phyloP scores from a whole-genome alignment of 2,888 invertebrate species.

The Platynereis dumerilii region DNA sequence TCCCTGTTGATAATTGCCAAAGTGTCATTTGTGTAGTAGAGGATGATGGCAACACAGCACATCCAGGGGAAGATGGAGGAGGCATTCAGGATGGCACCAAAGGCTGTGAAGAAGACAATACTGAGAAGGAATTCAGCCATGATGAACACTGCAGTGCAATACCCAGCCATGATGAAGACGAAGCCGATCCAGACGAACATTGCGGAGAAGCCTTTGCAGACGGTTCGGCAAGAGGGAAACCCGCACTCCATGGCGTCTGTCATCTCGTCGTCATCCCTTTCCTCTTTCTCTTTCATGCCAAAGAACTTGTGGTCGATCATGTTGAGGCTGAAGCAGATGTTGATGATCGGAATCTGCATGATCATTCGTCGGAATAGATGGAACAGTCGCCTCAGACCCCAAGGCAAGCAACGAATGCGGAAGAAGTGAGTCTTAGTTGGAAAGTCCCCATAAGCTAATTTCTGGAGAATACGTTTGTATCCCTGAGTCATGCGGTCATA shows the following conservation, averaged over 20 bases:
- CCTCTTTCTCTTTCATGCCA: slow-evolving; percentile 16
- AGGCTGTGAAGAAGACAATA: slow-evolving; percentile 35
- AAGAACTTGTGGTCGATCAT: slow-evolving; percentile 29
- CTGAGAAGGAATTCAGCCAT: slow-evolving; percentile 36
- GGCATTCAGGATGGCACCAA: slow-evolving; percentile 34
- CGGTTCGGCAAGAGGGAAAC: slow-evolving; percentile 8
- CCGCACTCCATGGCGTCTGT: slow-evolving; percentile 9
- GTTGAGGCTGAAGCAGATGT: slow-evolving; percentile 33
- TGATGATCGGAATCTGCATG: slow-evolving; percentile 36
- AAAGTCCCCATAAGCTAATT: slow-evolving; percentile 38
- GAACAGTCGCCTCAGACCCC: slow-evolving; percentile 33
- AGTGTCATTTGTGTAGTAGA: slow-evolving; percentile 37
- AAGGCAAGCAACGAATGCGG: slow-evolving; percentile 35
- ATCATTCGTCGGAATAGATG: slow-evolving; percentile 26
- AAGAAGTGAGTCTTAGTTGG: slow-evolving; percentile 36
- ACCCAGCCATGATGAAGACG: slow-evolving; percentile 35
- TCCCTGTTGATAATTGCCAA: slow-evolving; percentile 35
- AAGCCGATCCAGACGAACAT: slow-evolving; percentile 36
- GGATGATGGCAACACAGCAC: slow-evolving; percentile 24
- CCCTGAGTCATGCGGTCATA: slow-evolving; percentile 33
- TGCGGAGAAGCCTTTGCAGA: slow-evolving; percentile 26
- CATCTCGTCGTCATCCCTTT: slow-evolving; percentile 25
- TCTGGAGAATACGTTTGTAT: slow-evolving; percentile 34
- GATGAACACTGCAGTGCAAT: slow-evolving; percentile 36
- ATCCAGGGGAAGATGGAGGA: slow-evolving; percentile 38